Base-by-base conservation (phyloP, 2,797 vertebrate genomes). In the Octomys mimax region DNA sequence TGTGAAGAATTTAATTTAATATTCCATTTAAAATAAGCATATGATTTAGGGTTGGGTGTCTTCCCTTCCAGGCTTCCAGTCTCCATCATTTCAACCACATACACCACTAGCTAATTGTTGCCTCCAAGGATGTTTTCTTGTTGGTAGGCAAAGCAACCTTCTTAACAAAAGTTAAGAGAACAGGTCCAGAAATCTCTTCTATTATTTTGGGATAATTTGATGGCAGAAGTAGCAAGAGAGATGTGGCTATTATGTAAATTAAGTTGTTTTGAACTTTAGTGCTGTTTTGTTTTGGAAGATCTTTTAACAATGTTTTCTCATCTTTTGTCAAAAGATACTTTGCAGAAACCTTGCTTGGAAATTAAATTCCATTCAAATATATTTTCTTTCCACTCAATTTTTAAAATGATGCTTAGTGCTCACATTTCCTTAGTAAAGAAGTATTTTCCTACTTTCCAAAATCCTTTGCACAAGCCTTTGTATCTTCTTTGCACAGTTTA, bases 1-100 rank as follows among this genome's bases (percentile, higher is more conserved):
- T 98, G 98, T 98, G 97, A 98, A 96, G 97, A 98, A 97, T 93
- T 98, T 97, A 98, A 98, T 98, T 98, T 98, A 98, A 98, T 98
- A 98, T 98, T 98, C 97, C 95, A 98, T 98, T 98, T 98, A 98
- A 98, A 98, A 98, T 98, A 98, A 98, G 97, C 98, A 98, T 98
- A 97, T 98, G 96, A 98, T 98, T 98, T 98, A 87, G 96, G 94
- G 97, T 96, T 98, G 95, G 79, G 31, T 78, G 33, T 87, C 87
- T 86, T 92, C 92, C 92, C 94, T 97, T 97, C 59, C 82, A 96
- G 89, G 85, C 75, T 3, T 91, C 64, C 78, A 83, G 79, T 92
- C 90, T 91, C 70, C 64, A 66, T 95, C 61, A 88, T 94, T 96
- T 97, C 89, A 95, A 59, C 82, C 71, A 81, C 36, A 92, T 77